phyloP scores from a whole-genome alignment of 2,888 invertebrate species.

The Pedicia rivosa region DNA sequence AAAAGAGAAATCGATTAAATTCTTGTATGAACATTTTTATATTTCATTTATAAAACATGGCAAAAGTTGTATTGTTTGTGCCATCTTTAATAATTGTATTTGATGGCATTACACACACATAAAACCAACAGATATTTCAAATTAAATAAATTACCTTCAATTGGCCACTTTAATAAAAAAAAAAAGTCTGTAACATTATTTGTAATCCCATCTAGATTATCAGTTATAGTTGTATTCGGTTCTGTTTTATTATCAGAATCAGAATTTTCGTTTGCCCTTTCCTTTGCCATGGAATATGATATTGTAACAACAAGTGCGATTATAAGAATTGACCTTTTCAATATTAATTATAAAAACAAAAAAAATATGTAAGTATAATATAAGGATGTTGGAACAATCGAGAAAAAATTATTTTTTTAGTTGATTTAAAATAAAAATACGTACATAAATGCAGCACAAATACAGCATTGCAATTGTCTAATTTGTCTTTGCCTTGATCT shows the following conservation, averaged over 20 bases:
- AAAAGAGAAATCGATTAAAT: too few relatives aligned
- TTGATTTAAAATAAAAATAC: too few relatives aligned
- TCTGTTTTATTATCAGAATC: neutral
- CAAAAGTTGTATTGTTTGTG: too few relatives aligned
- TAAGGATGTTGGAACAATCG: too few relatives aligned
- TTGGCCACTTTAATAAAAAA: neutral
- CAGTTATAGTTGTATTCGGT: neutral
- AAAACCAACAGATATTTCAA: conserved; percentile 2
- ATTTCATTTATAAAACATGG: too few relatives aligned
- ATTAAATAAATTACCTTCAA: neutral
- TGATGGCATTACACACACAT: neutral
- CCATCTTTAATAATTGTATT: too few relatives aligned
- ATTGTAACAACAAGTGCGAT: conserved; percentile 14
- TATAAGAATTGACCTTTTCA: conserved; percentile 12
- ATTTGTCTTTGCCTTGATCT: conserved; percentile 31
- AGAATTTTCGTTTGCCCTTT: neutral
- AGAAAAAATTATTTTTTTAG: too few relatives aligned
- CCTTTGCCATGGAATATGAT: conserved; percentile 9
- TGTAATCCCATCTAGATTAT: neutral
- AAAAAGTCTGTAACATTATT: neutral
- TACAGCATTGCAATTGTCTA: conserved; percentile 50
- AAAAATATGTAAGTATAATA: too few relatives aligned
- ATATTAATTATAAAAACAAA: neutral
- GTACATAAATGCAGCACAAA: conserved; percentile 54
- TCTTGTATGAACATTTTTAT: too few relatives aligned